Conservation (phyloP, 2,113 vertebrate species). For the Pyrgilauda ruficollis region DNA sequence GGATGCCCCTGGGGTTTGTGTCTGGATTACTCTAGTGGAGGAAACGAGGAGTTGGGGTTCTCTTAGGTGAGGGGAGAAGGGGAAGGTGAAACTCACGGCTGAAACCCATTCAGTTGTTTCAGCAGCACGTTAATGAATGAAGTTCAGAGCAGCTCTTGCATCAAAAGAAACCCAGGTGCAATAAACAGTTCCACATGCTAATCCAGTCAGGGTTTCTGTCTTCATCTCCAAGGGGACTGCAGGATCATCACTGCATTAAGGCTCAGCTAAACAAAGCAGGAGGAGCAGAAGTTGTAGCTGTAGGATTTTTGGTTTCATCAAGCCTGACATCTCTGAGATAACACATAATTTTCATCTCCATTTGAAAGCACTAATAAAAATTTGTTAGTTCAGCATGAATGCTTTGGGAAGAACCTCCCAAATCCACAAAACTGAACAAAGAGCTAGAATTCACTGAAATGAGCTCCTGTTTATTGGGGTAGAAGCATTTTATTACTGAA, state of each 20-base stretch:
- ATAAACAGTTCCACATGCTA: neutral
- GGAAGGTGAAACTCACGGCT: fast-evolving
- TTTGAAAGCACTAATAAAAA: conserved; percentile 13
- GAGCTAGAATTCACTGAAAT: neutral
- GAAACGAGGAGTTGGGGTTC: neutral
- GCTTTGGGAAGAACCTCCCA: neutral
- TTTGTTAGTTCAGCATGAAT: neutral
- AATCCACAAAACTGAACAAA: neutral
- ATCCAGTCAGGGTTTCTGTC: neutral
- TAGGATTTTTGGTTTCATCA: neutral
- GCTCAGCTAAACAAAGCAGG: neutral
- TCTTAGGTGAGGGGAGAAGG: neutral
- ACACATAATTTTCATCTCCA: neutral
- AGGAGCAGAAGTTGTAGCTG: neutral
- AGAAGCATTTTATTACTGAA: neutral
- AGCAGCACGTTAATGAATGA: neutral
- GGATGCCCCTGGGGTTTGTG: neutral
- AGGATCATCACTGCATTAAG: neutral
- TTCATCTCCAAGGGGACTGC: neutral
- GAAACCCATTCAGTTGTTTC: neutral
- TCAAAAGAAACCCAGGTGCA: neutral
- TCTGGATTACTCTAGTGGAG: neutral
- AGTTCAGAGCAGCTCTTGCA: neutral
- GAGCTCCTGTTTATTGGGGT: neutral
- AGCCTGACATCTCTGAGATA: neutral